Base-by-base conservation (phyloP, 2,113 vertebrate species). In the Alectura lathami region DNA sequence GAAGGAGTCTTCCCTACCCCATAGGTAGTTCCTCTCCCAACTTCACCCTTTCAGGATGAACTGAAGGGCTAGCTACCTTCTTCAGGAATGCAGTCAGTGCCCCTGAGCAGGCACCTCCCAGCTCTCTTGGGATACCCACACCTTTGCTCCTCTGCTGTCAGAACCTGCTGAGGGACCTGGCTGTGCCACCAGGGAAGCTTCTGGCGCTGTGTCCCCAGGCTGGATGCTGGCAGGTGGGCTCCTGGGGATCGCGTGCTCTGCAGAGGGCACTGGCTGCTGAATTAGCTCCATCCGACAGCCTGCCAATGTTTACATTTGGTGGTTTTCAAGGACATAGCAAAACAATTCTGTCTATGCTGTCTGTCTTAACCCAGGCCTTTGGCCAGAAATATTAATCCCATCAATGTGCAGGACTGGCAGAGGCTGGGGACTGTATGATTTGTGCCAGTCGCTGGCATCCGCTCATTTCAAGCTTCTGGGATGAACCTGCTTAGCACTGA, bases 401-500 rank as follows among this genome's bases (percentile, higher is more conserved):
- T 91, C 78, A 67, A 87, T 72, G 67, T 42, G 50, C 54, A 86
- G 47, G 73, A 70, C 36, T 50, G 36, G 54, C 34, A 50, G 92
- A 94, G 48, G 78, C 50, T 92, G 78, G 36, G 30, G 79, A 83
- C 69, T 80, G 47, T 89, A 92, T 92, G 81, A 81, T 87, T 92
- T 88, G 68, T 89, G 83, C 88, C 83, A 91, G 59, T 84, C 48
- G 59, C 87, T 91, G 80, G 67, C 80, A 93, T 72, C 72, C 72
- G 78, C 32, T 94, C 53, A 67, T 95, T 91, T 89, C 88, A 94
- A 93, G 77, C 83, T 96, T 87, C 94, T 95, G 79, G 78, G 96
- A 89, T 91, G 43, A 94, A 92, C 73, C 13, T 45, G 79, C 59
- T 82, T 80, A 92, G 32, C 48, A 91, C 66, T 66, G 85, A 86